phyloP scores from a whole-genome alignment of 2,113 vertebrate species.

The Shinisaurus crocodilurus region DNA sequence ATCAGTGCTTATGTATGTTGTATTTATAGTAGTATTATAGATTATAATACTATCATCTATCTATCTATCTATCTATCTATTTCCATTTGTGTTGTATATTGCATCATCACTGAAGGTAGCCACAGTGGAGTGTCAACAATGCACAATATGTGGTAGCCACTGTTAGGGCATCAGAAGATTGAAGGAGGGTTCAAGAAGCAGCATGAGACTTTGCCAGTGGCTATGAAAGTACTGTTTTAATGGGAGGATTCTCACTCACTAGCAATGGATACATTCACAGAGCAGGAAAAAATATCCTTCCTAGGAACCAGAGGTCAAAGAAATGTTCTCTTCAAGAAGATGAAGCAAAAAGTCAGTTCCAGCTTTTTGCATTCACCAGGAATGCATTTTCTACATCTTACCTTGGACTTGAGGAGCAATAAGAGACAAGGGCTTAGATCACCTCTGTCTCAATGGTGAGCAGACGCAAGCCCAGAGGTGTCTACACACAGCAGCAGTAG shows the following conservation, averaged over 20 bases:
- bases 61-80: too few relatives aligned
- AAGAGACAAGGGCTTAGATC: neutral
- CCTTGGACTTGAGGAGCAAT: neutral
- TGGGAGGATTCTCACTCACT: too few relatives aligned
- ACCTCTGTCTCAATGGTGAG: neutral
- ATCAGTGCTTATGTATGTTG: neutral
- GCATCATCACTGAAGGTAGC: neutral
- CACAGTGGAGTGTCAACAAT: neutral
- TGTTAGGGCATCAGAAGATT: neutral
- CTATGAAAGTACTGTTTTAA: neutral
- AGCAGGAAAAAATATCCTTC: neutral
- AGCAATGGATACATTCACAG: neutral
- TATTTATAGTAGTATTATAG: neutral
- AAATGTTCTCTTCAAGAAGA: neutral
- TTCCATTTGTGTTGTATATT: neutral
- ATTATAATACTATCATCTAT: too few relatives aligned
- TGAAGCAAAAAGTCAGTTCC: too few relatives aligned
- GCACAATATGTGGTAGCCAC: neutral
- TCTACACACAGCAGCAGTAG: neutral
- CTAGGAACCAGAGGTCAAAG: neutral
- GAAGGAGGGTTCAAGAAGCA: neutral
- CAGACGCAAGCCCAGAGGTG: too few relatives aligned
- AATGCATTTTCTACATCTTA: neutral
- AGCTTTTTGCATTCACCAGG: neutral
- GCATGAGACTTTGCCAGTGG: neutral